Base-by-base conservation (phyloP, 1,140 invertebrate species). In the Leptonema lineaticorne region DNA sequence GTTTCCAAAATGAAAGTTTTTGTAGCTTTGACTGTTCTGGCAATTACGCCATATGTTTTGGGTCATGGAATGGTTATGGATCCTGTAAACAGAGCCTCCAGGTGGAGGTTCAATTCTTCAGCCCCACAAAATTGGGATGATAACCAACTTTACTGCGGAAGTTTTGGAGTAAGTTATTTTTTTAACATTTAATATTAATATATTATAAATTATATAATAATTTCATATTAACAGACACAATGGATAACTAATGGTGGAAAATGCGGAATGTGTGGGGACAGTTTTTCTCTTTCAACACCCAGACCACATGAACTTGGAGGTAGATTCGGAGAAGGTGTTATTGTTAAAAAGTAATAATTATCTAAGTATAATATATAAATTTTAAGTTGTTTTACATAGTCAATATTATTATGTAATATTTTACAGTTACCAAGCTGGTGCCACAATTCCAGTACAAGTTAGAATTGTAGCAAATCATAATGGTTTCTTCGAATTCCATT, bases 11-110 rank as follows among this genome's bases (percentile, higher is more conserved):
- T 41, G 37, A 41, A 41, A 11, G 11, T 4, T 11, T 11, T 41
- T 9, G 16, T 41, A 14, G 2, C 16, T 3, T 11, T 41, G 11
- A 11, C 3, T 11, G 2, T 41, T 2, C 9, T 41, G 37, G 37
- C 37, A 1, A 16, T 41, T 3, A 16, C 16, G 1, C 46, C 20
- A 1, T 28, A 2, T 20, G 67, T 50, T 6, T 46, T 11, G 37
- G 85, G 84, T 7, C 90, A 92, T 79, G 91, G 90, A 8, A 86
- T 87, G 78, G 77, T 92, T 74, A 75, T 90, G 69, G 83, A 87
- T 68, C 90, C 90, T 0, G 83, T 87, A 2, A 85, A 86, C 62
- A 83, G 90, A 65, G 85, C 85, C 66, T 84, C 85, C 22, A 80
- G 88, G 33, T 91, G 88, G 88, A 83, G 89, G 63, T 81, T 80